Evolutionary conservation across 2,797 vertebrate species (phyloP).

Genomic region (Tokudaia muenninki): DNA sequence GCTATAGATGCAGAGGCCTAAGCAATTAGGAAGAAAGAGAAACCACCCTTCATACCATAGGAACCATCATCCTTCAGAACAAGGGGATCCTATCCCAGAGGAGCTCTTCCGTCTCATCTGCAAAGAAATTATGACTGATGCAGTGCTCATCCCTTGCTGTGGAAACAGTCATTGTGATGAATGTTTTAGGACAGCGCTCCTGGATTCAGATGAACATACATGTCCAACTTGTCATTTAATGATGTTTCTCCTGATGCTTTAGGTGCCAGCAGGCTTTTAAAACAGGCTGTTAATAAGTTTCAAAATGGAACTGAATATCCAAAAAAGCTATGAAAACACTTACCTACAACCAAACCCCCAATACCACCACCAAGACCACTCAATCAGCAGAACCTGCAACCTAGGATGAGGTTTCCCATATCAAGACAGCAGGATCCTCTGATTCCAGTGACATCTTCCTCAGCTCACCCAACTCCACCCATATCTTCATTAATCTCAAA

Average conservation of each 20-base stretch:
- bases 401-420: no score
- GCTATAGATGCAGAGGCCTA: slow-evolving; percentile 92
- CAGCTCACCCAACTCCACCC: no score
- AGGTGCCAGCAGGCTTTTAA: no score
- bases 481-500: no score
- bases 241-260: slow-evolving; percentile 76
- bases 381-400: no score
- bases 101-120: slow-evolving; percentile 97
- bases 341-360: no score
- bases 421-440: no score
- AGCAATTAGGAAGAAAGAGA: slow-evolving; percentile 95
- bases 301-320: no score
- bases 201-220: slow-evolving; percentile 96
- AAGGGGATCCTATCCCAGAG: slow-evolving; percentile 94
- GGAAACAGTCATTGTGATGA: slow-evolving; percentile 99
- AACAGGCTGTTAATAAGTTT: no score
- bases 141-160: slow-evolving; percentile 98
- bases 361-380: no score
- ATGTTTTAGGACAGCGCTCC: slow-evolving; percentile 95
- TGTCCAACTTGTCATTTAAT: slow-evolving; percentile 95
- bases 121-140: slow-evolving; percentile 95
- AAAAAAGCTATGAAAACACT: no score
- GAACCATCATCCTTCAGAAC: slow-evolving; percentile 91
- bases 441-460: no score
- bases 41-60: slow-evolving; percentile 93